A percentile compares a stretch with the other conserved stretches of the same genome.
phyloP scores from a whole-genome alignment of 2,113 vertebrate genomes.

The Catharus bicknelli region DNA sequence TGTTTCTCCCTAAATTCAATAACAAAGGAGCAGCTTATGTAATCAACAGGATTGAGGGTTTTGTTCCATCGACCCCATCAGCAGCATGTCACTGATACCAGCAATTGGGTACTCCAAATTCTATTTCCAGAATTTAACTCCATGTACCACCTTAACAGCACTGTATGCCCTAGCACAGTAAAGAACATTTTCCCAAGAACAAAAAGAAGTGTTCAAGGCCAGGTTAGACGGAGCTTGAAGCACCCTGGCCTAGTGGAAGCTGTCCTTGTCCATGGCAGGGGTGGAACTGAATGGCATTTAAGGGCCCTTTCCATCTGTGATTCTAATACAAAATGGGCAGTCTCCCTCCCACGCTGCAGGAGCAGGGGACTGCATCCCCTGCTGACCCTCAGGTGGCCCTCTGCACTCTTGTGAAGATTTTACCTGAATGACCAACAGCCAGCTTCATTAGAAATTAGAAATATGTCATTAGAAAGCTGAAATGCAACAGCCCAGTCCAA shows the following conservation, averaged over 20 bases:
- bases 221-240: not conserved
- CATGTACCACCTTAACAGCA: not conserved
- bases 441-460: not conserved
- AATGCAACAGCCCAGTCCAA: not conserved
- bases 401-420: not conserved
- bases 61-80: not conserved
- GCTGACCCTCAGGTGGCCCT: not conserved
- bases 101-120: rapidly evolving
- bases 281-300: not conserved
- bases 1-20: not conserved
- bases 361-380: not conserved
- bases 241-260: not conserved
- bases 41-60: not conserved
- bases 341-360: not conserved
- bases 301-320: not conserved
- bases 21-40: not conserved
- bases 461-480: not conserved
- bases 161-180: rapidly evolving
- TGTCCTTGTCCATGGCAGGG: not conserved
- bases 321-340: rapidly evolving
- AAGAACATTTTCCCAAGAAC: not conserved
- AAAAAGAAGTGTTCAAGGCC: not conserved
- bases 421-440: not conserved
- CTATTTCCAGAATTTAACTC: not conserved
- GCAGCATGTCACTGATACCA: rapidly evolving